Conservation (phyloP, 2,113 vertebrate genomes). For the Festucalex cinctus region DNA sequence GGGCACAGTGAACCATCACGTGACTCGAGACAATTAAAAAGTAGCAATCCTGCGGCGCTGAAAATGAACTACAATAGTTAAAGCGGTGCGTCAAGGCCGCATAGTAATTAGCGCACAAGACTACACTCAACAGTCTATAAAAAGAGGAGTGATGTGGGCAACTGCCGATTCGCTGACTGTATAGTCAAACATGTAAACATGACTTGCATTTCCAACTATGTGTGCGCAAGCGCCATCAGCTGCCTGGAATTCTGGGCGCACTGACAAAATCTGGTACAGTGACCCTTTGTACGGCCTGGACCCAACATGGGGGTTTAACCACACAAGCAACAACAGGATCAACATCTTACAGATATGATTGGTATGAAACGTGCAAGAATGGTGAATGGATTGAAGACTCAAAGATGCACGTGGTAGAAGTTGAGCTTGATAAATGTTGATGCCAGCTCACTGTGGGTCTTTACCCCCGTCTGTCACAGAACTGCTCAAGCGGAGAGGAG, state of each 20-base stretch:
- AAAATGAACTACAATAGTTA: conserved; percentile 7
- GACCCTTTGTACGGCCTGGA: background rate
- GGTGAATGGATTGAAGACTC: background rate
- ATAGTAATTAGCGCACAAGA: conserved; percentile 7
- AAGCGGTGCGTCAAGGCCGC: background rate
- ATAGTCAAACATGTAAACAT: conserved; percentile 25
- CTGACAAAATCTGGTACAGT: conserved; percentile 42
- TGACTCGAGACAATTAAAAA: background rate
- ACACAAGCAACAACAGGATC: background rate
- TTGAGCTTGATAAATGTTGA: conserved; percentile 7
- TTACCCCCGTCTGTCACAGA: conserved; percentile 58
- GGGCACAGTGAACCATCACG: background rate
- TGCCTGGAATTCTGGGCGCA: conserved; percentile 44
- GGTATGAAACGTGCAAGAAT: background rate
- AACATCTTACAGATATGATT: background rate
- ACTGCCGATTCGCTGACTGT: conserved; percentile 22
- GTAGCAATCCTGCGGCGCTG: background rate
- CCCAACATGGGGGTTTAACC: background rate
- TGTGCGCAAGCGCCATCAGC: conserved; percentile 41
- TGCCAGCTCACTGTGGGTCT: conserved; percentile 47
- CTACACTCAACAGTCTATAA: conserved; percentile 18
- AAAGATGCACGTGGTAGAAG: background rate
- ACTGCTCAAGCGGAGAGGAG: conserved; percentile 50
- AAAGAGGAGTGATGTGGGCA: conserved; percentile 14
- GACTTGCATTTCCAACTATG: conserved; percentile 48